A percentile compares a stretch with the other conserved stretches of the same genome.
Conservation (phyloP, 1,140 invertebrate genomes). For the Eueides isabella region DNA sequence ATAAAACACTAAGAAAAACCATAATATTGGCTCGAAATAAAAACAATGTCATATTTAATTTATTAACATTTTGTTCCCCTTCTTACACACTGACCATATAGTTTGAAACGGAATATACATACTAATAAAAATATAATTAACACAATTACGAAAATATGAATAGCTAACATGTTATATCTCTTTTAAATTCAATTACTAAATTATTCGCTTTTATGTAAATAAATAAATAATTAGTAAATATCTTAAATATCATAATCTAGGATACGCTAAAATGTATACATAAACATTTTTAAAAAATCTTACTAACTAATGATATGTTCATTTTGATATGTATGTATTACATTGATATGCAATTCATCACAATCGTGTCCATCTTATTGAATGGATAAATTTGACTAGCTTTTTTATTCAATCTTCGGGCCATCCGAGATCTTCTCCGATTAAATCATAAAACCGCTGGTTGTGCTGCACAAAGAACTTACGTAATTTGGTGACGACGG, state of each 20-base stretch:
- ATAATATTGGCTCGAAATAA: slow-evolving; percentile 44
- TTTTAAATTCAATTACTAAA: slow-evolving; percentile 39
- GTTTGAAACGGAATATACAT: slow-evolving; percentile 37
- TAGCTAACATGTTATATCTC: slow-evolving; percentile 41
- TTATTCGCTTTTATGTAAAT: slow-evolving; percentile 49
- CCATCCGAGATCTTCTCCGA: slow-evolving; percentile 96
- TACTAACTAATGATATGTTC: slow-evolving; percentile 68
- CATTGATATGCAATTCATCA: slow-evolving; percentile 72
- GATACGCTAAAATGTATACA: slow-evolving; percentile 72
- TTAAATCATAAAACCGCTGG: slow-evolving; percentile 96
- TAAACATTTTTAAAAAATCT: slow-evolving; percentile 77
- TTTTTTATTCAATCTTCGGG: slow-evolving; percentile 85
- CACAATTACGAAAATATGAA: slow-evolving; percentile 32
- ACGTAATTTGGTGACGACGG: slow-evolving; percentile 92
- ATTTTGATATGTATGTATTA: slow-evolving; percentile 71
- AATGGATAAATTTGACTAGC: neutral
- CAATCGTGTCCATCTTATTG: slow-evolving; percentile 34
- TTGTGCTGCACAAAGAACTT: slow-evolving; percentile 98
- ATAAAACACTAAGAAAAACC: slow-evolving; percentile 54
- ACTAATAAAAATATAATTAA: slow-evolving; percentile 26
- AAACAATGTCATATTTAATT: slow-evolving; percentile 40
- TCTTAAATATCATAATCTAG: slow-evolving; percentile 60
- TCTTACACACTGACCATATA: slow-evolving; percentile 49
- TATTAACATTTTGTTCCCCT: slow-evolving; percentile 59
- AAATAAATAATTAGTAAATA: slow-evolving; percentile 60